These are phyloP conservation scores for Conops quadrifasciatus DNA, from an alignment of 2,888 invertebrate genomes.

Conservation along the genomic window DNA sequence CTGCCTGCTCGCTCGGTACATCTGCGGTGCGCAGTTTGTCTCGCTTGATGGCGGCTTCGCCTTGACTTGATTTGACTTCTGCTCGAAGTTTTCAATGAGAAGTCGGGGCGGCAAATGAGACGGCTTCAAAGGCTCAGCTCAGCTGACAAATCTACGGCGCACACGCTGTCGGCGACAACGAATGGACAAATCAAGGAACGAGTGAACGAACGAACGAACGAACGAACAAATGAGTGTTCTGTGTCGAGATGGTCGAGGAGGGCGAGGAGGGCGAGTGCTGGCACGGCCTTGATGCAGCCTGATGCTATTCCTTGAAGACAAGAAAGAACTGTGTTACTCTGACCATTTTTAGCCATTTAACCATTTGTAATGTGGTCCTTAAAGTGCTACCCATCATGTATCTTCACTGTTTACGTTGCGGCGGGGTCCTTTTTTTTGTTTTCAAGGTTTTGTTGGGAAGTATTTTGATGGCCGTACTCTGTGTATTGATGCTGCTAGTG, in stretches of 20 bases:
- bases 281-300: background rate
- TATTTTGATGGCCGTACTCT: background rate
- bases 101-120: conserved; percentile 4
- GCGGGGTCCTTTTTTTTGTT: background rate
- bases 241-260: background rate
- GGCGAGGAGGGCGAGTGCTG: background rate
- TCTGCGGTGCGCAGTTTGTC: too few relatives aligned
- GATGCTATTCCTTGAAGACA: background rate
- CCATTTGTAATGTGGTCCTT: conserved; percentile 24
- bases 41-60: too few relatives aligned
- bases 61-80: background rate
- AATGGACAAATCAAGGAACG: too few relatives aligned
- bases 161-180: too few relatives aligned
- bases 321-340: conserved; percentile 18
- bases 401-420: conserved; percentile 5
- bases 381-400: conserved; percentile 13
- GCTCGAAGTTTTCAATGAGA: conserved; percentile 6
- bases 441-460: conserved; percentile 21
- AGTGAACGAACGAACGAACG: too few relatives aligned
- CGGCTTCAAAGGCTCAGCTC: conserved; percentile 16
- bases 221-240: background rate
- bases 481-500: background rate
- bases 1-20: too few relatives aligned
- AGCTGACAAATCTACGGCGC: too few relatives aligned
- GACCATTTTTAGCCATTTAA: conserved; percentile 24